Percentiles rank a stretch among this genome's conserved stretches.
These are phyloP conservation scores for Siphlonurus alternatus DNA, from an alignment of 2,888 invertebrate genomes.

Conservation along the genomic window DNA sequence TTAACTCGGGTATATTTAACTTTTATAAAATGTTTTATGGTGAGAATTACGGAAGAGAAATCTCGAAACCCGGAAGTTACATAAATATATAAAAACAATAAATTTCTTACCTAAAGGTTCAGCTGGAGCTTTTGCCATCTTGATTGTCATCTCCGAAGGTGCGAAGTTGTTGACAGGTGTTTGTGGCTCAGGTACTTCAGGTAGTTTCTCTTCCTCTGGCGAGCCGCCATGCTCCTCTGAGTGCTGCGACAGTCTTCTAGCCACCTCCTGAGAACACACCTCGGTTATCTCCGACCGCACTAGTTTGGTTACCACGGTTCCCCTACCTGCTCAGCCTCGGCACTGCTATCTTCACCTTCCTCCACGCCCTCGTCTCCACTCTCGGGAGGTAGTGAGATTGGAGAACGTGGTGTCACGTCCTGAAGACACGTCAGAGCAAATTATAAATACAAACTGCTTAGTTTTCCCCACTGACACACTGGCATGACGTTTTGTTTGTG, in stretches of 20 bases:
- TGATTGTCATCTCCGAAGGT: conserved; percentile 34
- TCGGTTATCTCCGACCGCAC: background rate
- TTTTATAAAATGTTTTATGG: no score
- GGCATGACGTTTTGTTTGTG: no score
- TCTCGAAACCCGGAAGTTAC: no score
- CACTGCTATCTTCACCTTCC: conserved; percentile 11
- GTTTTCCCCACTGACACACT: no score
- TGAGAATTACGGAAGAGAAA: no score
- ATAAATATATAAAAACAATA: no score
- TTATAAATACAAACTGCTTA: no score
- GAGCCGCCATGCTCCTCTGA: background rate
- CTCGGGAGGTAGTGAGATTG: conserved; percentile 1
- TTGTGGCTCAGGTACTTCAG: background rate
- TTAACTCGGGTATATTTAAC: no score
- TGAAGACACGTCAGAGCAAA: background rate
- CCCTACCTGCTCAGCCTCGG: background rate
- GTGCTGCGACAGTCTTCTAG: background rate
- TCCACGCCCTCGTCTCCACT: conserved; percentile 12
- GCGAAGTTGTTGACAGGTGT: conserved; percentile 26
- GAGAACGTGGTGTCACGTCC: background rate
- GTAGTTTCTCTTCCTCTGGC: background rate
- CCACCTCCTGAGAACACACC: background rate
- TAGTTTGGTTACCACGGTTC: no score
- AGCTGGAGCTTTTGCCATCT: conserved; percentile 31
- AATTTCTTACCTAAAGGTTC: conserved; percentile 31